phyloP scores from a whole-genome alignment of 2,797 vertebrate genomes.

The Gadopsis bispinosus region DNA sequence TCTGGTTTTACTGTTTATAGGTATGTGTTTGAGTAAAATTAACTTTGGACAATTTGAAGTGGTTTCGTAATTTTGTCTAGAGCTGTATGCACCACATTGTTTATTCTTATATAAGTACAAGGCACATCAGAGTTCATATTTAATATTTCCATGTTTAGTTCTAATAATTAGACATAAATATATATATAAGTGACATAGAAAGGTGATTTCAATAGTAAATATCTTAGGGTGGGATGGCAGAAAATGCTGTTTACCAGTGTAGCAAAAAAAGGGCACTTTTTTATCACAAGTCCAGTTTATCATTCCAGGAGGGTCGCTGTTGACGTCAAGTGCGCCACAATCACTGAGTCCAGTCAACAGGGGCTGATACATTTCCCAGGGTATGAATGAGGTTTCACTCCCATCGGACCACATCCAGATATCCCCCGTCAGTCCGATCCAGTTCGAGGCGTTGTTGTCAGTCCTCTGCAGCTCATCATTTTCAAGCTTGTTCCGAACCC shows the following conservation, averaged over 20 bases:
- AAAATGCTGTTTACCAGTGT: slow-evolving; percentile 2
- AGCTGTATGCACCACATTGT: not conserved
- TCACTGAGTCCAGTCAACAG: rapidly evolving
- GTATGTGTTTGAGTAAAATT: too few species aligned
- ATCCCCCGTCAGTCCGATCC: slow-evolving; percentile 24
- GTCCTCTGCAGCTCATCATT: not conserved
- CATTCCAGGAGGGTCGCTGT: not conserved
- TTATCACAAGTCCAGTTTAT: rapidly evolving
- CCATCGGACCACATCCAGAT: slow-evolving; percentile 48
- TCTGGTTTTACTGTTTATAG: too few species aligned
- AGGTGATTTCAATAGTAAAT: not conserved
- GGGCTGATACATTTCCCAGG: not conserved
- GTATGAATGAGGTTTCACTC: not conserved
- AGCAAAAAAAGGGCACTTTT: slow-evolving; percentile 17
- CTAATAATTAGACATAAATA: not conserved
- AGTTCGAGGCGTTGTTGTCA: rapidly evolving
- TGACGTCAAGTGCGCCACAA: not conserved
- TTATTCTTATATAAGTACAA: not conserved
- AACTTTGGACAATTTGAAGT: too few species aligned
- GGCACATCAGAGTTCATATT: not conserved
- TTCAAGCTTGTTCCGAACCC: slow-evolving; percentile 6
- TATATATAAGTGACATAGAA: too few species aligned
- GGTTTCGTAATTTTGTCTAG: too few species aligned
- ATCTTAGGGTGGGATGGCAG: not conserved
- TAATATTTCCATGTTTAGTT: not conserved